Conservation (phyloP, 2,888 invertebrate genomes). For the Stenichneumon culpator region DNA sequence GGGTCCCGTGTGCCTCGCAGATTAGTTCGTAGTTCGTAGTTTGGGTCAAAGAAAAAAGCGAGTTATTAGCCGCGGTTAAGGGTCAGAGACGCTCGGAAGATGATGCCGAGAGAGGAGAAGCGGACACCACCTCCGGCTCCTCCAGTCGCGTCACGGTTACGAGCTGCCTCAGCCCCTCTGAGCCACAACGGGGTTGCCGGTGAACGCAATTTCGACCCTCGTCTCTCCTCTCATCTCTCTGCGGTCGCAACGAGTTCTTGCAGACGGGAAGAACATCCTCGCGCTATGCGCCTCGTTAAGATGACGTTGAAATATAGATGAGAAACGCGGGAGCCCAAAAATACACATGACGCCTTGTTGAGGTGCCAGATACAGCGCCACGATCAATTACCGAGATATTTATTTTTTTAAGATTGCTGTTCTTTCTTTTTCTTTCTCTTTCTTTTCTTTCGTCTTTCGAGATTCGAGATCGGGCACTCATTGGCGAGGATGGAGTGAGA, state of each 20-base stretch:
- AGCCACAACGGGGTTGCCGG: constrained; percentile 27
- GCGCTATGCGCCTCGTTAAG: constrained; percentile 45
- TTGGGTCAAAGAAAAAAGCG: constrained; percentile 77
- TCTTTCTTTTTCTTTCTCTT: not conserved
- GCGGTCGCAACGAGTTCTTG: constrained; percentile 52
- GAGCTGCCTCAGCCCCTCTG: constrained; percentile 39
- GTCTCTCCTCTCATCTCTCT: constrained; percentile 31
- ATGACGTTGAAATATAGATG: constrained; percentile 45
- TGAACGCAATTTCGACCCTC: constrained; percentile 64
- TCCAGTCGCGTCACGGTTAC: constrained; percentile 51
- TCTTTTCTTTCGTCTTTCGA: not conserved
- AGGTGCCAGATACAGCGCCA: not conserved
- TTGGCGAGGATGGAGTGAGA: constrained; percentile 9
- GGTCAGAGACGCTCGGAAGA: constrained; percentile 75
- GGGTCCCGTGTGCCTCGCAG: constrained; percentile 73
- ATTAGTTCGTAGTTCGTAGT: constrained; percentile 79
- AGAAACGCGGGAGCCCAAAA: not conserved
- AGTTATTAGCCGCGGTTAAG: constrained; percentile 79
- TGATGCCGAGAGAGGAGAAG: constrained; percentile 72
- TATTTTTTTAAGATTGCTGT: not conserved
- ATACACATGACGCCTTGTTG: not conserved
- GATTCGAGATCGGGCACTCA: constrained; percentile 6
- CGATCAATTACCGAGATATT: not conserved
- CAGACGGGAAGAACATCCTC: constrained; percentile 43
- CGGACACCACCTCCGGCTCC: constrained; percentile 30